Conservation (phyloP, 2,797 vertebrate genomes). For the Galaxias olidus region DNA sequence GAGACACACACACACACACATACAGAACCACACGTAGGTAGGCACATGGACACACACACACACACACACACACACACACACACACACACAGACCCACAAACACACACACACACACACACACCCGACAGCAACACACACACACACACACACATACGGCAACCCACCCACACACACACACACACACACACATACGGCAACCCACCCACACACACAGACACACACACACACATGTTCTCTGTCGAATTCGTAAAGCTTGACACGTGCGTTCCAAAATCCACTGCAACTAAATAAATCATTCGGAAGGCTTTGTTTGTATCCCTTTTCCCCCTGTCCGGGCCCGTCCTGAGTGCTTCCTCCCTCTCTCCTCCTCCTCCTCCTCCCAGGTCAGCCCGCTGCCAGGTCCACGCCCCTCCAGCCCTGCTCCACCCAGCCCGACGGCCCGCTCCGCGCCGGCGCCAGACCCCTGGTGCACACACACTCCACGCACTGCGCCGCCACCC, state of each 20-base stretch:
- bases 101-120: conserved; percentile 15
- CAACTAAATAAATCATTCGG: background rate
- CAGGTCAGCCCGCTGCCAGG: conserved; percentile 87
- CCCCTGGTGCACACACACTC: conserved; percentile 51
- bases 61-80: background rate
- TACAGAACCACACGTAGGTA: background rate
- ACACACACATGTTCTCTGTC: background rate
- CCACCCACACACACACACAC: background rate
- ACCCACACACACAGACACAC: conserved; percentile 13
- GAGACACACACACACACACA: background rate
- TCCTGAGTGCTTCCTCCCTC: conserved; percentile 22
- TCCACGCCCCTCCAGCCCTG: conserved; percentile 64
- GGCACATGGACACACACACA: conserved; percentile 12
- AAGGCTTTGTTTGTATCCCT: background rate
- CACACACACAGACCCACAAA: conserved; percentile 3
- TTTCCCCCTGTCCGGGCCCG: background rate
- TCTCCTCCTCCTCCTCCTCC: background rate
- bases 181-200: conserved; percentile 1
- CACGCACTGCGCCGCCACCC: conserved; percentile 53
- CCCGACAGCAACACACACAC: too few species aligned
- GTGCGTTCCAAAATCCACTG: background rate
- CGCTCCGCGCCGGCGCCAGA: conserved; percentile 77
- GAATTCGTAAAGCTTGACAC: background rate
- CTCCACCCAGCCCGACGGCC: conserved; percentile 69
- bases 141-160: too few species aligned